These are phyloP conservation scores for Dasysyrphus albostriatus DNA, from an alignment of 2,888 invertebrate species.

Conservation along the genomic window DNA sequence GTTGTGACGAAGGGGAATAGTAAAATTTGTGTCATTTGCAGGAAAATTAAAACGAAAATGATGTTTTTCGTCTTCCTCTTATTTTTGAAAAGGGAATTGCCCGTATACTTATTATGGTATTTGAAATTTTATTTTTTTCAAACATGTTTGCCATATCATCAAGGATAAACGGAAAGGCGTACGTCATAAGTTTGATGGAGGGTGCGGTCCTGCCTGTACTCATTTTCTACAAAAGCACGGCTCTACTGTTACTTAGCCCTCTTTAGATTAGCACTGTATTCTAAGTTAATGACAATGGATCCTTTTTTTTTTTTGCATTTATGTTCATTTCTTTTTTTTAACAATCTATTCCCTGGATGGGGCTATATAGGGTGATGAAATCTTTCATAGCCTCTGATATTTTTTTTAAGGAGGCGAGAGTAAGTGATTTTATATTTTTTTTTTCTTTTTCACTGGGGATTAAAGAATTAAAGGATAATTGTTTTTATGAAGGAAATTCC, in stretches of 20 bases:
- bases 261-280: slow-evolving; percentile 69
- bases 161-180: slow-evolving; percentile 49
- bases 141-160: slow-evolving; percentile 38
- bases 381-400: slow-evolving; percentile 11
- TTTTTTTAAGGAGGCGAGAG: slow-evolving; percentile 42
- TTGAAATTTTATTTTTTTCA: slow-evolving; percentile 16
- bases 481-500: slow-evolving; percentile 61
- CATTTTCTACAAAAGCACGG: slow-evolving; percentile 42
- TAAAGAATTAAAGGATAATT: slow-evolving; percentile 75
- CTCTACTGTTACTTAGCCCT: slow-evolving; percentile 55
- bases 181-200: slow-evolving; percentile 71
- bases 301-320: slow-evolving; percentile 68
- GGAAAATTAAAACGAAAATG: slow-evolving; percentile 75
- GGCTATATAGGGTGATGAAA: slow-evolving; percentile 39
- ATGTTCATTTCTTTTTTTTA: slow-evolving; percentile 45
- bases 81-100: slow-evolving; percentile 47
- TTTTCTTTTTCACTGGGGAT: slow-evolving; percentile 65
- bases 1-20: slow-evolving; percentile 39
- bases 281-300: slow-evolving; percentile 73
- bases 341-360: slow-evolving; percentile 43
- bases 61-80: slow-evolving; percentile 64
- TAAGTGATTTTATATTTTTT: slow-evolving; percentile 48
- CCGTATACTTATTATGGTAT: slow-evolving; percentile 45
- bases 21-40: slow-evolving; percentile 72
- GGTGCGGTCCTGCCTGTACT: slow-evolving; percentile 49